phyloP scores from a whole-genome alignment of 2,797 vertebrate genomes.

The Aphelocoma californica region DNA sequence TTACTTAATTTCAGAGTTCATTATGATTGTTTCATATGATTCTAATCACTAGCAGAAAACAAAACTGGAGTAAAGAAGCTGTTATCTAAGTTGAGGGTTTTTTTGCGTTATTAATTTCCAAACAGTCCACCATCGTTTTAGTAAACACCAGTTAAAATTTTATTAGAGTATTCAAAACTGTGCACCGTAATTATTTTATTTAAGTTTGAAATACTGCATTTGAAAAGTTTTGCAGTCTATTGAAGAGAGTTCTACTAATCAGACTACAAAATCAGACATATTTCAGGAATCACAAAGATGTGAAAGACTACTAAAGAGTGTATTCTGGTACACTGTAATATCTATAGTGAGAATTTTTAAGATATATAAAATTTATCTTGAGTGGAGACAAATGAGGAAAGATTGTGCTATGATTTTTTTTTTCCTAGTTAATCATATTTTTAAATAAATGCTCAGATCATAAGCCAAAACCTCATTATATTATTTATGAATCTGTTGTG shows the following conservation, averaged over 20 bases:
- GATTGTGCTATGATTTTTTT: not conserved
- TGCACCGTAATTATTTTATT: not conserved
- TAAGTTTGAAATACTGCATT: not conserved
- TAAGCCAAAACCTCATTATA: not conserved
- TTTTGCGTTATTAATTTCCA: not conserved
- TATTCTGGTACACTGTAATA: not conserved
- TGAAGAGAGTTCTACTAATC: not conserved
- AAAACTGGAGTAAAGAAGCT: not conserved
- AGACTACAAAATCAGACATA: not conserved
- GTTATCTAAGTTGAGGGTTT: not conserved
- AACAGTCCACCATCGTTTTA: not conserved
- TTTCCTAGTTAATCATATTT: not conserved
- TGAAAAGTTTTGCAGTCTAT: not conserved
- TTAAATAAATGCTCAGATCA: not conserved
- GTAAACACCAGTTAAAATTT: not conserved
- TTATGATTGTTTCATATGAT: not conserved
- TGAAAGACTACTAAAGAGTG: not conserved
- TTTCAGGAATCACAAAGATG: not conserved
- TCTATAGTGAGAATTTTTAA: not conserved
- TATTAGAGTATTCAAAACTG: not conserved
- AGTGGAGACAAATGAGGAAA: not conserved
- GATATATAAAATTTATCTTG: not conserved
- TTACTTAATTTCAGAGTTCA: not conserved
- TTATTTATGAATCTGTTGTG: not conserved
- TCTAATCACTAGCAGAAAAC: not conserved